Evolutionary conservation across 64 coral and sea anemone genomes (phyloP).

Genomic region (Montipora cactus): DNA sequence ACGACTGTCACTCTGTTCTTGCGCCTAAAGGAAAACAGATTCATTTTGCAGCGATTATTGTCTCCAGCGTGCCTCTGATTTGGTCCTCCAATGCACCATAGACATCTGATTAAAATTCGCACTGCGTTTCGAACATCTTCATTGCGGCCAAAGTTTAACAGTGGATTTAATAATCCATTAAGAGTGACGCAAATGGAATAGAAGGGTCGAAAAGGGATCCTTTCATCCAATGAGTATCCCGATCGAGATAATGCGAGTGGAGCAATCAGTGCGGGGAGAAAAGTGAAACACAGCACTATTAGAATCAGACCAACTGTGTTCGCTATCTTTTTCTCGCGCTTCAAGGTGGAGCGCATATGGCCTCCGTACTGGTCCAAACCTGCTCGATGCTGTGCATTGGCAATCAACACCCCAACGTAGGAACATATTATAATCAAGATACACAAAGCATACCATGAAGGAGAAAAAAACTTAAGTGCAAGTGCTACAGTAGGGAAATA

Average conservation of each 20-base stretch:
- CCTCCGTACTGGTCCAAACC: neutral
- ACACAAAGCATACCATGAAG: neutral
- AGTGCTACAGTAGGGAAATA: neutral
- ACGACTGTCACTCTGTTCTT: too few species aligned
- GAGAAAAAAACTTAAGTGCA: neutral
- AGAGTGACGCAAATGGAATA: neutral
- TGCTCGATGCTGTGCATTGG: neutral
- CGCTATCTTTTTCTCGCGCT: too few species aligned
- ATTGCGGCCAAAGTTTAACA: neutral
- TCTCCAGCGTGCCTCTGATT: neutral
- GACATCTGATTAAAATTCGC: neutral
- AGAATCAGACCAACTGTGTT: neutral
- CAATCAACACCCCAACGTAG: neutral
- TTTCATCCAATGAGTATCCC: neutral
- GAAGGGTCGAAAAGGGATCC: neutral
- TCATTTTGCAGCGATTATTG: too few species aligned
- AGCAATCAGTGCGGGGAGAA: neutral
- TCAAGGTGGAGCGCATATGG: neutral
- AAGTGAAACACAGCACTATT: neutral
- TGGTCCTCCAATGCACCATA: neutral
- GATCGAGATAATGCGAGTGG: neutral
- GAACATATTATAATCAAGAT: neutral
- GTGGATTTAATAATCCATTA: neutral
- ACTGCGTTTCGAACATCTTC: neutral
- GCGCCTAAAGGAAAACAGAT: too few species aligned